Base-by-base conservation (phyloP, 2,113 vertebrate genomes). In the Hypocryptadius cinnamomeus region DNA sequence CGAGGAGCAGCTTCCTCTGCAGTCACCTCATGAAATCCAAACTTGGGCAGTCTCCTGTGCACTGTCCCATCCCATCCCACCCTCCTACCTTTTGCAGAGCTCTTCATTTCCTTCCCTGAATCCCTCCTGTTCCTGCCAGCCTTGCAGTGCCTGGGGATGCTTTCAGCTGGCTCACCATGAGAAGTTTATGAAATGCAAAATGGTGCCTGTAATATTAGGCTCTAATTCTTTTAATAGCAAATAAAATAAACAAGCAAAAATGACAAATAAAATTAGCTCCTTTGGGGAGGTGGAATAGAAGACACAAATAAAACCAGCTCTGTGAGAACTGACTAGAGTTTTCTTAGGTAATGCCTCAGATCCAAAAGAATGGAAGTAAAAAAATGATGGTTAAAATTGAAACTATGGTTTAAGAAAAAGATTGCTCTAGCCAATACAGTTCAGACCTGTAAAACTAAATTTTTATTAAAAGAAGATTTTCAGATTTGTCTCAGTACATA, bases 391-490 rank as follows among this genome's bases (percentile, higher is more conserved):
- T 23, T 79, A 33, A 60, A 31, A 35, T 20, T 53, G n/a, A 64
- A 87, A 64, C 10, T 85, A 6, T 21, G 64, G 56, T 10, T 90
- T 9, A 15, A 84, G 45, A 87, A 31, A 24, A 35, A 23, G 18
- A 24, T 51, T 63, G 48, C 40, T 83, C 94, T 91, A 94, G 39
- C 91, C 50, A 82, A 40, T 82, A 69, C 71, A 70, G 76, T 94
- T 96, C 88, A 96, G 78, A 94, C 56, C 92, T 95, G 60, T 92
- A 81, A 94, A 92, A 93, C 72, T 31, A 76, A 85, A 63, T 72
- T 94, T 96, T 96, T 96, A 89, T 97, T 92, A 86, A 56, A 92
- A 93, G 76, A 87, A 42, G 70, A 92, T 97, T 95, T 96, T 97
- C 79, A 89, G 95, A 96, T 94, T 81, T 84, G 63, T 95, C 92